These are phyloP conservation scores for Xiphophorus hellerii DNA, from an alignment of 2,113 vertebrate species.

Conservation along the genomic window DNA sequence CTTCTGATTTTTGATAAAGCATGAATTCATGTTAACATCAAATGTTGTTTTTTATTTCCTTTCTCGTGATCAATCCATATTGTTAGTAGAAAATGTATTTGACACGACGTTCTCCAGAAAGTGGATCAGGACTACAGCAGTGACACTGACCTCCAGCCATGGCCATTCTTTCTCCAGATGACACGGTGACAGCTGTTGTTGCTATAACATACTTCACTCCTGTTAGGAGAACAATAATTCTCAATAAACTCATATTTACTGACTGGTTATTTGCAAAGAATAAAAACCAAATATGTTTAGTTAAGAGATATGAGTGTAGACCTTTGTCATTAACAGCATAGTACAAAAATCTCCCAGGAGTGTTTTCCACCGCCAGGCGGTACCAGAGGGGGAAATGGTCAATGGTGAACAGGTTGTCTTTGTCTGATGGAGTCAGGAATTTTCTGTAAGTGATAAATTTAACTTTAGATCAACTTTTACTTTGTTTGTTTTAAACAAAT, in stretches of 20 bases:
- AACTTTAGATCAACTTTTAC: neutral
- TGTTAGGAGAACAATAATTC: slow-evolving; percentile 25
- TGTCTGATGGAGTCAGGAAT: slow-evolving; percentile 86
- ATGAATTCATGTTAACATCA: neutral
- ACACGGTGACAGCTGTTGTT: slow-evolving; percentile 72
- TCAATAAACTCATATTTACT: neutral
- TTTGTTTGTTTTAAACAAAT: neutral
- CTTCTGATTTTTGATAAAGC: no score
- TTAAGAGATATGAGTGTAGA: neutral
- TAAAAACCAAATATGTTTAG: neutral
- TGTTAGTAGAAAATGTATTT: neutral
- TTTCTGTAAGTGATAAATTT: slow-evolving; percentile 70
- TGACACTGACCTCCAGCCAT: slow-evolving; percentile 75
- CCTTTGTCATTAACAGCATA: slow-evolving; percentile 83
- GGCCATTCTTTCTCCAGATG: slow-evolving; percentile 68
- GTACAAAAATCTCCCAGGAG: slow-evolving; percentile 88
- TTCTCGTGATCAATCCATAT: neutral
- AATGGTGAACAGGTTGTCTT: slow-evolving; percentile 89
- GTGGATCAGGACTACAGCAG: neutral
- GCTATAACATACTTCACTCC: slow-evolving; percentile 67
- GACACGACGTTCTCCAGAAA: neutral
- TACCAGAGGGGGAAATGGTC: slow-evolving; percentile 97
- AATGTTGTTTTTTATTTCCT: neutral
- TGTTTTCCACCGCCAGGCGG: slow-evolving; percentile 88
- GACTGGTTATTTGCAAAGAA: neutral